Base-by-base conservation (phyloP, 2,888 invertebrate genomes). In the Enchytraeus crypticus region DNA sequence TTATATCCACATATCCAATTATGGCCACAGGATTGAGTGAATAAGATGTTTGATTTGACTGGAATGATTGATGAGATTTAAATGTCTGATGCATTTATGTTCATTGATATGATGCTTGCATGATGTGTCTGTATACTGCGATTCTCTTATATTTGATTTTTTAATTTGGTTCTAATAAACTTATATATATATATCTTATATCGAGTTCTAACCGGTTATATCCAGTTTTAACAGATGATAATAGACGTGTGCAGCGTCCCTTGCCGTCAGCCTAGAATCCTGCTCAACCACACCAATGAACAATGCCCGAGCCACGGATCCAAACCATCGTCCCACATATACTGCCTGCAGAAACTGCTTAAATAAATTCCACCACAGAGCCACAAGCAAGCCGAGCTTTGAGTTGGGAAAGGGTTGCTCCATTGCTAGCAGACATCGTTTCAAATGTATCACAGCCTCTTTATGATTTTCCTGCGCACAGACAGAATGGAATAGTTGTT, bases 291-390 rank as follows among this genome's bases (percentile, higher is more conserved):
- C 49, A 46, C 53, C 43, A 14, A 43, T 82, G 76, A 87, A 85
- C 71, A 88, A 82, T 68, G 88, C 88, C 0, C 90, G 89, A 23
- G 87, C 84, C 29, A 87, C 85, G 57, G 86, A 83, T 0, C 89
- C 86, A 29, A 93, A 79, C 84, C 88, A 88, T 27, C 86, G 83
- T 0, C 91, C 91, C 58, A 91, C 83, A 79, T 90, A 91, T 27
- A 91, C 73, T 47, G 90, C 84, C 75, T 93, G 91, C 67, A 92
- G 82, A 30, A 88, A 72, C 74, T 92, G 90, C 0, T 93, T 82
- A 18, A 91, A 77, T 21, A 87, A 81, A 67, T 93, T 91, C 85
- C 93, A 90, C 2, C 83, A 76, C 0, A 90, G 84, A 2, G 88
- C 85, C 0, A 88, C 82, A 55, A 84, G 84, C 49, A 85, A 79